Evolutionary conservation across 2,888 invertebrate genomes (phyloP).

Genomic region (Arctia plantaginis): DNA sequence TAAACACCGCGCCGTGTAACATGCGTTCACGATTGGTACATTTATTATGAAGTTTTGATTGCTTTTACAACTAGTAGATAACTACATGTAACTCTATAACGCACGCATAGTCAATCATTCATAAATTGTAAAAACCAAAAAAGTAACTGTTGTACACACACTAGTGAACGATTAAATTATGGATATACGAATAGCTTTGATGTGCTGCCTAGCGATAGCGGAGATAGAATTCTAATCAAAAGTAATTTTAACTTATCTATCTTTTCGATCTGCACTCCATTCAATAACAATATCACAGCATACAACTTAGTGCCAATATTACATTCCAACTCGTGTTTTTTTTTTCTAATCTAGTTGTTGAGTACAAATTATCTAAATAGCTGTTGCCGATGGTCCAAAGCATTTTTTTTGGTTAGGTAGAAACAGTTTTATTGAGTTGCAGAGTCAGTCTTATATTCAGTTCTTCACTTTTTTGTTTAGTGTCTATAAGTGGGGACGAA

Average conservation of each 20-base stretch:
- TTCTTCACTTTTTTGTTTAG: neutral
- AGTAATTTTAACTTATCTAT: slow-evolving; percentile 26
- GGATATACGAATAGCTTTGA: slow-evolving; percentile 23
- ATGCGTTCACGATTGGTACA: slow-evolving; percentile 11
- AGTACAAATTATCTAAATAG: slow-evolving; percentile 24
- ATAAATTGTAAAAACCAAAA: slow-evolving; percentile 34
- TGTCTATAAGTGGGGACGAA: neutral
- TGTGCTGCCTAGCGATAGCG: slow-evolving; percentile 34
- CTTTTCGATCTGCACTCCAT: slow-evolving; percentile 22
- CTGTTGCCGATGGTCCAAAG: neutral
- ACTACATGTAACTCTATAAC: slow-evolving; percentile 14
- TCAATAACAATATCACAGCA: slow-evolving; percentile 22
- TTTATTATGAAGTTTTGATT: slow-evolving; percentile 33
- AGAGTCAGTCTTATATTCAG: neutral
- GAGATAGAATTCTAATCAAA: slow-evolving; percentile 37
- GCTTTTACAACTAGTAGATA: slow-evolving; percentile 39
- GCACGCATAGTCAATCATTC: slow-evolving; percentile 36
- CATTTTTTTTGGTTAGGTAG: neutral
- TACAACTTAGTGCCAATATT: slow-evolving; percentile 8
- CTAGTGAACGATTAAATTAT: slow-evolving; percentile 36
- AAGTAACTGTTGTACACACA: slow-evolving; percentile 47
- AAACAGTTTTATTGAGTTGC: neutral
- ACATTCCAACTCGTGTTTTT: slow-evolving; percentile 21
- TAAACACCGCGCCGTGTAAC: slow-evolving; percentile 19
- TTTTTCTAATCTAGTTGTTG: slow-evolving; percentile 28